Percentiles rank a stretch among this genome's conserved stretches.
Conservation (phyloP, 2,113 vertebrate species). For the Actenoides hombroni region DNA sequence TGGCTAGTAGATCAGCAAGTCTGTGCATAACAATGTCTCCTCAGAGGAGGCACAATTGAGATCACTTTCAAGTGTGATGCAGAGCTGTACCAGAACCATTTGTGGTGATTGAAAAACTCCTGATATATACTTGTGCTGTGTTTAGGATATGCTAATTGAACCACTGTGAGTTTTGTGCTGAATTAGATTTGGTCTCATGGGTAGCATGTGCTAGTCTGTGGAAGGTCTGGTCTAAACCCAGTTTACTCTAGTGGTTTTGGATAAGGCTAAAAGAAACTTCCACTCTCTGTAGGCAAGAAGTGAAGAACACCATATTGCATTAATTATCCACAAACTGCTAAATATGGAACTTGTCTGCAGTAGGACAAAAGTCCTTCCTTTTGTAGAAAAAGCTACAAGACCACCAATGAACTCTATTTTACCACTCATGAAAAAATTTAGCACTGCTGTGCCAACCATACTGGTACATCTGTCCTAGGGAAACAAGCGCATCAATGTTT, state of each 20-base stretch:
- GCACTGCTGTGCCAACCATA: background rate
- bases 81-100: background rate
- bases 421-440: background rate
- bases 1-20: background rate
- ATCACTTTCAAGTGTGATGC: background rate
- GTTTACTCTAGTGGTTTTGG: background rate
- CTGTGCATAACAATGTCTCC: background rate
- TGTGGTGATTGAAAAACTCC: background rate
- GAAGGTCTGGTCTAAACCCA: background rate
- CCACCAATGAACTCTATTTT: conserved; percentile 21
- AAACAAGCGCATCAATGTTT: background rate
- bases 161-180: background rate
- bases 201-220: background rate
- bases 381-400: conserved; percentile 15
- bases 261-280: background rate
- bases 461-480: background rate
- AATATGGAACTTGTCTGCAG: background rate
- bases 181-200: background rate
- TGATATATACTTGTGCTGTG: background rate
- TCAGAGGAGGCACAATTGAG: background rate
- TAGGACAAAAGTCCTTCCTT: conserved; percentile 3
- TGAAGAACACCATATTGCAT: background rate
- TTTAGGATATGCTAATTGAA: background rate
- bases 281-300: background rate
- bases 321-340: conserved; percentile 37